These are phyloP conservation scores for Lophius piscatorius DNA, from an alignment of 2,113 vertebrate genomes.

Conservation along the genomic window DNA sequence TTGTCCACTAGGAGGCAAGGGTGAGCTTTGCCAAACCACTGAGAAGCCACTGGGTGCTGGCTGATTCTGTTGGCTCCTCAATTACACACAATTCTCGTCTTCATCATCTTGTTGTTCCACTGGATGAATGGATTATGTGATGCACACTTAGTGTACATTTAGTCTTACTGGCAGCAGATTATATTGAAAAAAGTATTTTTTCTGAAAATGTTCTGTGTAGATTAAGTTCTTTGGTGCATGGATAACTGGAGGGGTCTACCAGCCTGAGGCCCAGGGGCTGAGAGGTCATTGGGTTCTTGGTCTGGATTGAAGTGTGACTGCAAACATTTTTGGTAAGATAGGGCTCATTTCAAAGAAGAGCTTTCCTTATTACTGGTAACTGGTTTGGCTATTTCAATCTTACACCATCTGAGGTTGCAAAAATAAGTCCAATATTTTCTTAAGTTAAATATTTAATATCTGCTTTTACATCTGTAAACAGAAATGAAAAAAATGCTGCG, in stretches of 20 bases:
- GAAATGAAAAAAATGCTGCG: too few relatives aligned
- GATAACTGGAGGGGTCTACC: not conserved
- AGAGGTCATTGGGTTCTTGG: not conserved
- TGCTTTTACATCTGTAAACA: too few relatives aligned
- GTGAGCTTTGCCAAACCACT: slow-evolving; percentile 75
- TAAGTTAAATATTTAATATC: too few relatives aligned
- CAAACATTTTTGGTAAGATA: not conserved
- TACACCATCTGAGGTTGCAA: too few relatives aligned
- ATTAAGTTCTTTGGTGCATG: too few relatives aligned
- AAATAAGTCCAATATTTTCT: too few relatives aligned
- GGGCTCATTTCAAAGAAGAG: not conserved
- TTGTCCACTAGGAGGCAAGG: slow-evolving; percentile 86
- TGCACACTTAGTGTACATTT: slow-evolving; percentile 46
- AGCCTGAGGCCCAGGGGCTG: not conserved
- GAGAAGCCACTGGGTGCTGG: slow-evolving; percentile 10
- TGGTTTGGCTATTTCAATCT: too few relatives aligned
- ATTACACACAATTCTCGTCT: slow-evolving; percentile 67
- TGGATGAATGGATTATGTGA: slow-evolving; percentile 47
- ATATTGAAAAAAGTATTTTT: too few relatives aligned
- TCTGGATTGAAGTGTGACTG: not conserved
- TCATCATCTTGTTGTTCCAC: slow-evolving; percentile 47
- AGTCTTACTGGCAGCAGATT: slow-evolving; percentile 24
- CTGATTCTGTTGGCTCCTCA: slow-evolving; percentile 51
- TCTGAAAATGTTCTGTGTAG: too few relatives aligned
- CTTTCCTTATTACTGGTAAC: too few relatives aligned